Evolutionary conservation across 2,888 invertebrate species (phyloP), one percentile per base, ranked within the genome.

Genomic region (Ommatoiulus sabulosus): DNA sequence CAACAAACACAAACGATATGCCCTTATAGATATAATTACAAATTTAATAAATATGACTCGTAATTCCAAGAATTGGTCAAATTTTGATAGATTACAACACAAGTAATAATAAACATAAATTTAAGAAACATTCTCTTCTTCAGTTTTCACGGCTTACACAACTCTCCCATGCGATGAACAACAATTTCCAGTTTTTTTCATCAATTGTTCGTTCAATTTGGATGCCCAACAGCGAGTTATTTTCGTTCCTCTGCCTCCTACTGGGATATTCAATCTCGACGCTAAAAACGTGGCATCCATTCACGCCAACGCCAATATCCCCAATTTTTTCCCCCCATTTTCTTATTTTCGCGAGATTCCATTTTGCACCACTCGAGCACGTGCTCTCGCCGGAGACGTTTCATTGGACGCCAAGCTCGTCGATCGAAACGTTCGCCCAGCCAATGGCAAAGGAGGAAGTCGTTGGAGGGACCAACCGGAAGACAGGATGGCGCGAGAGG

Each of bases 191-290:
- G n/a, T 4, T 72, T 72, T 52, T n/a, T n/a, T n/a, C 24, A 12
- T 35, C 80, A 80, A 80, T 80, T 80, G 80, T 80, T 57, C 57
- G 57, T 8, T 80, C 80, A 80, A 35, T 80, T 80, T 80, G 80
- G 80, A 35, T 24, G 35, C 35, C 80, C 24, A 80, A 12, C 80
- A 80, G 80, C 3, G 20, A 35, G 80, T 80, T 80, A 6, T 80
- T 80, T 80, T 80, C 2, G 35, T 20, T 80, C 35, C 15, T 80
- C 80, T 80, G 35, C 12, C 80, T 35, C 80, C 80, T 7, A 35
- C 80, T 24, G 80, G 35, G 80, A 80, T 80, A 80, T 80, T 80
- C 80, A 80, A 80, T 80, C 80, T 80, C 35, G 24, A 72, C 72
- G 72, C 72, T 72, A 72, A 72, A 72, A 72, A 24, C 72, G 80